Conservation (phyloP, 2,113 vertebrate species). For the Penelope pileata region DNA sequence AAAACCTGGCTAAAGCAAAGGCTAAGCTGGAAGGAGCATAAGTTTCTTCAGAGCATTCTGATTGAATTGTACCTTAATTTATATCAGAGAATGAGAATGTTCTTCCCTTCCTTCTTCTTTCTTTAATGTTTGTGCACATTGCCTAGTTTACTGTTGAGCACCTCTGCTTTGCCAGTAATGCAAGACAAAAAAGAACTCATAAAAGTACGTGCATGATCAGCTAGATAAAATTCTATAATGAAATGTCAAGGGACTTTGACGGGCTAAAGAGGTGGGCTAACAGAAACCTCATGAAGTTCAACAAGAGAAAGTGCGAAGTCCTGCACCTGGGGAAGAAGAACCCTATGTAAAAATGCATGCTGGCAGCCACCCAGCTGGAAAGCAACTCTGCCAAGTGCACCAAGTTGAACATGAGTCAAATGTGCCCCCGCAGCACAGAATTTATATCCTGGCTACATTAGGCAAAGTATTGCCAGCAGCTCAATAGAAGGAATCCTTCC, state of each 20-base stretch:
- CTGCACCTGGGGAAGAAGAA: background rate
- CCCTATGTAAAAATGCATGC: background rate
- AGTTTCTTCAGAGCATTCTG: background rate
- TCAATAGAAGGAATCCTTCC: background rate
- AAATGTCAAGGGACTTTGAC: background rate
- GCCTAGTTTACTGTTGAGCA: background rate
- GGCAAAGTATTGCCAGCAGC: background rate
- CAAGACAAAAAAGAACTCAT: background rate
- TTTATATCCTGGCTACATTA: background rate
- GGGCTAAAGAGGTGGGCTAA: background rate
- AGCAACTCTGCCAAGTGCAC: background rate
- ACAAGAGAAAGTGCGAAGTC: background rate
- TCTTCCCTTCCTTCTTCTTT: background rate
- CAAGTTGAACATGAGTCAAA: background rate
- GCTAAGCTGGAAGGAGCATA: background rate
- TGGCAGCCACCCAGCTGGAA: background rate
- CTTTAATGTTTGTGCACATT: background rate
- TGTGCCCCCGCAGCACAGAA: background rate
- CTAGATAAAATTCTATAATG: background rate
- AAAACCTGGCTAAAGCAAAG: background rate
- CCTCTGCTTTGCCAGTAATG: background rate
- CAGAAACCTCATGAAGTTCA: background rate
- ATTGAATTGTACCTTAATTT: background rate
- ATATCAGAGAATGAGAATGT: background rate
- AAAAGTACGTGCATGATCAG: background rate